A percentile compares a stretch with the other conserved stretches of the same genome.
phyloP scores from a whole-genome alignment of 2,113 vertebrate species.

The Neopipo cinnamomea region DNA sequence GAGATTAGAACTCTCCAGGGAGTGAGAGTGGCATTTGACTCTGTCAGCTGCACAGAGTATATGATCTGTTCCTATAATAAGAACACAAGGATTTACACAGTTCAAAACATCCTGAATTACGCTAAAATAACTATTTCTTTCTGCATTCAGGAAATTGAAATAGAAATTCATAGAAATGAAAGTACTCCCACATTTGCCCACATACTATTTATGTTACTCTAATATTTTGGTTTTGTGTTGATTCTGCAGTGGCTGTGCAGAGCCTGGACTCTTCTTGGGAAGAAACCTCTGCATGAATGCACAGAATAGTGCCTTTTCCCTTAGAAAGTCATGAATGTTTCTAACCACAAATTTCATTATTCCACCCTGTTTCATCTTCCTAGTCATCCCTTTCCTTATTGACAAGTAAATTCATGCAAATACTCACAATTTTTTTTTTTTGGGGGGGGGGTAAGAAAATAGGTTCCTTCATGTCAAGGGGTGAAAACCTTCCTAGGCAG shows the following conservation, averaged over 20 bases:
- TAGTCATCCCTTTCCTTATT: neutral
- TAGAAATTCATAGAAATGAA: neutral
- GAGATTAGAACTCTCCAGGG: slow-evolving; percentile 33
- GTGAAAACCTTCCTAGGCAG: neutral
- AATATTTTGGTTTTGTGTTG: neutral
- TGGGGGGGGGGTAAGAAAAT: neutral
- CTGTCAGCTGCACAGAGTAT: slow-evolving; percentile 48
- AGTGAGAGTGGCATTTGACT: slow-evolving; percentile 48
- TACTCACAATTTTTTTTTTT: neutral
- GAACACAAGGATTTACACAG: neutral
- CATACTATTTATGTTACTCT: neutral
- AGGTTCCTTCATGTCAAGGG: neutral
- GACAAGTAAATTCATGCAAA: neutral
- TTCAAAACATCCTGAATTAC: neutral
- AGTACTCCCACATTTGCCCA: neutral
- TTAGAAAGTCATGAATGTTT: neutral
- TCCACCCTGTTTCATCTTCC: neutral
- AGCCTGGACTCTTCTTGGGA: neutral
- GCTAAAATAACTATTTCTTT: slow-evolving; percentile 16
- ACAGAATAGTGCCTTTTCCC: neutral
- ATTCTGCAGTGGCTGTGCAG: neutral
- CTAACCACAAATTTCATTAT: neutral
- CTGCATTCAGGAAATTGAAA: neutral
- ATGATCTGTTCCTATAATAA: slow-evolving; percentile 33
- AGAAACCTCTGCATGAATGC: neutral